Evolutionary conservation across 2,797 vertebrate species (phyloP), one percentile per base, ranked within the genome.

Genomic region (Moxostoma hubbsi): DNA sequence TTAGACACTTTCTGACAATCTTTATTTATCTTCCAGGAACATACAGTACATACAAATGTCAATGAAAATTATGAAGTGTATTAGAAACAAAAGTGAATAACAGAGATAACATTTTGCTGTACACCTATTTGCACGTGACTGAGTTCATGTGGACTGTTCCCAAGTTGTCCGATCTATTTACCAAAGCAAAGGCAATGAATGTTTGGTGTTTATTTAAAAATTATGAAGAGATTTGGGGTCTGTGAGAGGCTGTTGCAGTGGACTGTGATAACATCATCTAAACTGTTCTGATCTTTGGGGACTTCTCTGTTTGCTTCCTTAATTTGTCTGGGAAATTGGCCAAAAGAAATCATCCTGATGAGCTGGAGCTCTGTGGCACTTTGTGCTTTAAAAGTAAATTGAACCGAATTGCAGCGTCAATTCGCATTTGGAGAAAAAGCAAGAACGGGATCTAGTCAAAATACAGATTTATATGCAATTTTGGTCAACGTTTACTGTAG

Each of bases 261-360:
- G 64, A 15, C 58, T 24, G 15, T 53, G 75, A 73, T 73, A 73
- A 73, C 75, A 82, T 73, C 47, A 63, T 77, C 62, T 61, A 67
- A 75, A 63, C 36, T 54, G 57, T 24, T 49, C 45, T 47, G 61
- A 53, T 76, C 83, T 76, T 73, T 9, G 36, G 64, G 80, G 83
- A 76, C 24, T 53, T 71, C 49, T 69, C 64, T 75, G 36, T 80
- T 54, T 74, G 71, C 53, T 70, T 66, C 77, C 73, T 70, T 82
- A 78, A 84, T 84, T 75, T 84, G 76, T 77, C 83, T 84, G 80
- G 83, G 83, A 84, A 82, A 84, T 79, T 82, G 83, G 76, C 83
- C 83, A 84, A 82, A 79, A 79, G 77, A 63, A 84, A 79, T 70
- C 76, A 82, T 66, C 43, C 69, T 82, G 76, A 82, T 82, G 73